Evolutionary conservation across 2,888 invertebrate species (phyloP).

Genomic region (Tenthredo notha): DNA sequence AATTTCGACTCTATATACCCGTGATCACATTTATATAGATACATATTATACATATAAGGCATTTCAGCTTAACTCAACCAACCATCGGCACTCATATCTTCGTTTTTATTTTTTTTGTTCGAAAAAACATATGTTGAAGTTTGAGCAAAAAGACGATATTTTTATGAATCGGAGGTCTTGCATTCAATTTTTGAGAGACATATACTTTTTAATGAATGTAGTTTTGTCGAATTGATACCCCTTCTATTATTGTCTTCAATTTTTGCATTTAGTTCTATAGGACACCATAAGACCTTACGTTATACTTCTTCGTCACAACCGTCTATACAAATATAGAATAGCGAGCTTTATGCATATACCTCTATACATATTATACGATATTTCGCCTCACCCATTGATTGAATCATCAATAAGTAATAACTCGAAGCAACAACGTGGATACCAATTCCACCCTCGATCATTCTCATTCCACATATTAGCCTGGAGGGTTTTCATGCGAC

Average conservation of each 20-base stretch:
- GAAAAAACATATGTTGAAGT: too few species aligned
- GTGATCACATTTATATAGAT: background rate
- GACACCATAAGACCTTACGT: background rate
- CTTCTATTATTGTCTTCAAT: too few species aligned
- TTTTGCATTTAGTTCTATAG: too few species aligned
- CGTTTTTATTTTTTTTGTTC: too few species aligned
- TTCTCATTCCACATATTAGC: background rate
- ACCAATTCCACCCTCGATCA: background rate
- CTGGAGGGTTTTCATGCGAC: background rate
- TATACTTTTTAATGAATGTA: too few species aligned
- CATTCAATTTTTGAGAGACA: too few species aligned
- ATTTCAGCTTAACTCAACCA: too few species aligned
- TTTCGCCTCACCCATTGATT: background rate
- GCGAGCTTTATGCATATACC: background rate
- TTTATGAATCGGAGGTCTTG: too few species aligned
- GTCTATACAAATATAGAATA: background rate
- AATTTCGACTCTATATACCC: slow-evolving; percentile 10
- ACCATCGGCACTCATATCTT: too few species aligned
- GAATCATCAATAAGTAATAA: slow-evolving; percentile 20
- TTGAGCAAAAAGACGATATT: too few species aligned
- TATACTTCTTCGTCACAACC: background rate
- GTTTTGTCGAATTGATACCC: too few species aligned
- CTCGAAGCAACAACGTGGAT: slow-evolving; percentile 4
- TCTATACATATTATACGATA: background rate
- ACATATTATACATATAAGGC: background rate